Conservation (phyloP, 2,888 invertebrate genomes). For the Frankliniella fusca region DNA sequence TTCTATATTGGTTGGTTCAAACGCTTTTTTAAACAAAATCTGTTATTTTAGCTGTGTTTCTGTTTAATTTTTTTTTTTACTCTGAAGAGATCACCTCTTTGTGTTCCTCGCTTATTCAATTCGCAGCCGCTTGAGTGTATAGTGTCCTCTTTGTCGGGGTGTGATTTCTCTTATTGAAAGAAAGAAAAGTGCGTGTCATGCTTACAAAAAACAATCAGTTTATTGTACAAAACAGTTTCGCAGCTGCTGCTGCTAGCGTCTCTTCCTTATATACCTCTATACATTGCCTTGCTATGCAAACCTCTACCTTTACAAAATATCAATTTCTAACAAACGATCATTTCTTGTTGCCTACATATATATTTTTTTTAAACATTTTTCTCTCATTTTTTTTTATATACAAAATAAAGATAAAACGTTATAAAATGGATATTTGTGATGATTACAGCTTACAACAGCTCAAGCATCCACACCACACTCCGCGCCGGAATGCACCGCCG, state of each 20-base stretch:
- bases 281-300: neutral
- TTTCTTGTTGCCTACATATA: neutral
- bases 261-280: neutral
- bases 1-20: neutral
- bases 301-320: neutral
- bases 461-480: neutral
- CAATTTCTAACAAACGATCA: neutral
- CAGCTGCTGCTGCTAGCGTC: too few relatives aligned
- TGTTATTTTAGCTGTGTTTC: neutral
- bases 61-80: neutral
- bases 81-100: too few relatives aligned
- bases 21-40: neutral
- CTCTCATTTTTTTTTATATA: neutral
- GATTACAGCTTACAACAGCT: neutral
- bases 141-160: too few relatives aligned
- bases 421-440: constrained; percentile 3
- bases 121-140: too few relatives aligned
- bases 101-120: too few relatives aligned
- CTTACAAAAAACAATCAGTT: neutral
- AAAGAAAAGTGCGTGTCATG: neutral
- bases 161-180: too few relatives aligned
- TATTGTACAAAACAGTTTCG: neutral
- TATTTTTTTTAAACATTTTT: neutral
- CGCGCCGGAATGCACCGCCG: neutral
- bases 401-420: constrained; percentile 7